These are phyloP conservation scores for Bolinopsis microptera DNA, from an alignment of 37 sponge, comb jelly and placozoan genomes.

Conservation along the genomic window DNA sequence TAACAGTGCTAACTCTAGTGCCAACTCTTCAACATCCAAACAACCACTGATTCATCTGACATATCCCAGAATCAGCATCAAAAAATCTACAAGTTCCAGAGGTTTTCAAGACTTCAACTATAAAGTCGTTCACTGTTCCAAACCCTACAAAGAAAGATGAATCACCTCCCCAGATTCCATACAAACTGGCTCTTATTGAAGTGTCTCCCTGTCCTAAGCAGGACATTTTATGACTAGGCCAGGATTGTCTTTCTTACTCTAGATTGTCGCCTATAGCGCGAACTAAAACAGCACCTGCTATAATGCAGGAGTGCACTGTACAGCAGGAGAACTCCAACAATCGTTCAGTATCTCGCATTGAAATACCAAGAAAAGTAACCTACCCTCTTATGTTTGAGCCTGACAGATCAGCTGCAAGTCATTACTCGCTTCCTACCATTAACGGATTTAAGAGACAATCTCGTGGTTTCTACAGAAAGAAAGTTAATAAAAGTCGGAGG, in stretches of 20 bases:
- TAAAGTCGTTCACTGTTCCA: not conserved
- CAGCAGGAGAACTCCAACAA: not conserved
- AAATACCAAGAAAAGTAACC: not conserved
- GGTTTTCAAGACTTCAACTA: not conserved
- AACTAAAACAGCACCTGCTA: not conserved
- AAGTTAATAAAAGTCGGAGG: not conserved
- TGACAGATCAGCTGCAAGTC: not conserved
- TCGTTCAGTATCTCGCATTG: too few species aligned
- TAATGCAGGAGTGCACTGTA: not conserved
- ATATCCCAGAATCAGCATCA: too few species aligned
- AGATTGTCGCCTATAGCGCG: not conserved
- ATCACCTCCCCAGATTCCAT: not conserved
- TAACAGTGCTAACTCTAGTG: too few species aligned
- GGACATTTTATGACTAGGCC: slow-evolving; percentile 11
- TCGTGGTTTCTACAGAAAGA: not conserved
- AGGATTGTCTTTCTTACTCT: not conserved
- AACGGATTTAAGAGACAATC: not conserved
- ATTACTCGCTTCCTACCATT: not conserved
- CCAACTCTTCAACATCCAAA: too few species aligned
- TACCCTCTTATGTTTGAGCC: not conserved
- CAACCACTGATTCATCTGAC: too few species aligned
- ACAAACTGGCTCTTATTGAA: slow-evolving; percentile 13
- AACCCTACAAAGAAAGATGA: slow-evolving; percentile 20
- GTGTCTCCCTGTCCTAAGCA: slow-evolving; percentile 5
- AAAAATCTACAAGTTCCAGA: not conserved